phyloP scores from a whole-genome alignment of 30 jellyfish, hydroid and myxozoan genomes.

The Pelagia noctiluca region DNA sequence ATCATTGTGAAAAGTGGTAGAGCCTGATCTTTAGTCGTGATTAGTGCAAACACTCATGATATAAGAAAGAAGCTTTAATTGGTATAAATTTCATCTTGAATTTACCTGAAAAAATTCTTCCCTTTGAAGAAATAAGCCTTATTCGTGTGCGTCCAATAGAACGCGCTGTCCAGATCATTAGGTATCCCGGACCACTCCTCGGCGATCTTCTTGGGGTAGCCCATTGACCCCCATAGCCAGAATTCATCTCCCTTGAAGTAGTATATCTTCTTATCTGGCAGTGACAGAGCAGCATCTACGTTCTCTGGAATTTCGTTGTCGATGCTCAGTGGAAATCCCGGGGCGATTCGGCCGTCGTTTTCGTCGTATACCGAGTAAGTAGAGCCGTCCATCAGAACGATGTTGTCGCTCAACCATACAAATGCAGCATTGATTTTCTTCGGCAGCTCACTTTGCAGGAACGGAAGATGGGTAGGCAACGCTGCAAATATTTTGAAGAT shows the following conservation, averaged over 20 bases:
- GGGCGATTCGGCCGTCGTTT: constrained; percentile 12
- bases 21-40: too few relatives aligned
- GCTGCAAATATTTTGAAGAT: constrained; percentile 34
- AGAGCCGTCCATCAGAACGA: constrained; percentile 26
- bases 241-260: constrained; percentile 31
- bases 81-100: too few relatives aligned
- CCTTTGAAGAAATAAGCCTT: constrained; percentile 60
- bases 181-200: constrained; percentile 60
- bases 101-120: constrained; percentile 57
- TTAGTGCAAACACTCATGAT: too few relatives aligned
- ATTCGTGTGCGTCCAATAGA: constrained; percentile 46
- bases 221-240: constrained; percentile 56
- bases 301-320: constrained; percentile 13
- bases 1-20: too few relatives aligned
- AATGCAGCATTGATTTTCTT: constrained; percentile 38
- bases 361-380: constrained; percentile 15
- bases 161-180: constrained; percentile 37
- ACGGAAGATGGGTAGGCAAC: neutral
- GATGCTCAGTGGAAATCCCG: constrained; percentile 36
- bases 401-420: constrained; percentile 27
- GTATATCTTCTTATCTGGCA: constrained; percentile 28
- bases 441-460: constrained; percentile 8
- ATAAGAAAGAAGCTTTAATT: too few relatives aligned
- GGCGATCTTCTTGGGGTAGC: constrained; percentile 16
- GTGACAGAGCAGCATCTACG: constrained; percentile 45